Base-by-base conservation (phyloP, 2,888 invertebrate species). In the Callyntrura guangdongensis region DNA sequence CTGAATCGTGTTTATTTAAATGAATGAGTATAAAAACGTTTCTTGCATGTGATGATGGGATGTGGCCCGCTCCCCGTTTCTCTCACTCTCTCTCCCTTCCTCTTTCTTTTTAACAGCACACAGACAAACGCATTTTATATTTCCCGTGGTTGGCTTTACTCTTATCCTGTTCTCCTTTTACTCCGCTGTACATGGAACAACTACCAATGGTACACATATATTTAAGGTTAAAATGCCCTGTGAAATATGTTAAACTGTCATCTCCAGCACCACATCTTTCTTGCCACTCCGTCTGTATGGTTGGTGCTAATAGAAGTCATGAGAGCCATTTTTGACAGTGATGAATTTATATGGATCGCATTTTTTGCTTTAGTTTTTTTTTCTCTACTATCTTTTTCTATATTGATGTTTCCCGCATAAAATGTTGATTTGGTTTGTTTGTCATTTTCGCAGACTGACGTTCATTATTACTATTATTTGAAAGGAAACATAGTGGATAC, bases 171-270 rank as follows among this genome's bases (percentile, higher is more conserved):
- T 12, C 64, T 64, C 22, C 22, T 22, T 1, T 17, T 6, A 4
- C 6, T 17, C 17, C 59, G 59, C 17, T 6, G 1, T 22, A 64
- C 9, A 47, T 17, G 17, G n/a, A 17, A 9, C 14, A 69, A 49
- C 49, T 14, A 56, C 25, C n/a, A 25, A 36, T 9, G 22, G 64
- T 56, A 56, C 79, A 56, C 82, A 82, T 86, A 53, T 85, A 53
- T 77, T 64, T 86, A 77, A 64, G 86, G 67, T 79, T 87, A 56
- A 87, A 88, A 72, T 82, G 69, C 72, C 72, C 82, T 45, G 49
- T 81, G 81, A 88, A 88, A 88, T 82, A 88, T 82, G 82, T 82
- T 82, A 88, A 88, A 82, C 88, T 88, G 88, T 88, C 88, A 88
- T 82, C 82, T 88, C 82, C 88, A 88, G 72, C 81, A 82, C 88